Percentiles rank a stretch among this genome's conserved stretches.
Conservation (phyloP, 2,797 vertebrate genomes). For the Notoglanidium macrostoma region DNA sequence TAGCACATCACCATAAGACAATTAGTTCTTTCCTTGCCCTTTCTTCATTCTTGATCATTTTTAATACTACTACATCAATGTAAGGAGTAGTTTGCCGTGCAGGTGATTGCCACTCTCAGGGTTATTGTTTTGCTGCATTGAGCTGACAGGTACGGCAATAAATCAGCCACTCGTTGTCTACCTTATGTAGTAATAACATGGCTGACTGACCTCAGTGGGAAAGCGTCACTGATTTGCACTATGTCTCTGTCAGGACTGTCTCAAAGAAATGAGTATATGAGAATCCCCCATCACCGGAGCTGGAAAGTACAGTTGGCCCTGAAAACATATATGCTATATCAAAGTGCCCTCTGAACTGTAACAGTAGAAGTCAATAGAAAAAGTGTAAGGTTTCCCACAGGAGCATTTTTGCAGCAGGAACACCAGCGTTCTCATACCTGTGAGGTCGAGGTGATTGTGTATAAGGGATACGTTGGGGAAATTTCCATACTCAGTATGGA, state of each 20-base stretch:
- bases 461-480: conserved; percentile 1
- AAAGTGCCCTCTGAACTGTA: conserved; percentile 11
- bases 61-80: background rate
- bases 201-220: conserved; percentile 65
- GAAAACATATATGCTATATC: background rate
- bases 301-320: conserved; percentile 16
- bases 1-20: conserved; percentile 34
- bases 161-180: conserved; percentile 71
- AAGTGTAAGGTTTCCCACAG: conserved; percentile 16
- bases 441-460: conserved; percentile 16
- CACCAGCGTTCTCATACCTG: background rate
- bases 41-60: conserved; percentile 5
- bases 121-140: conserved; percentile 48
- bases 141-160: conserved; percentile 65
- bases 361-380: conserved; percentile 20
- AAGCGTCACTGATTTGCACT: conserved; percentile 51
- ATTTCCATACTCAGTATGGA: conserved; percentile 17
- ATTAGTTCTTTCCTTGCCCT: conserved; percentile 37
- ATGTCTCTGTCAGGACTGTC: conserved; percentile 46
- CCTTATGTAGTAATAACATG: conserved; percentile 73
- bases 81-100: conserved; percentile 13
- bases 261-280: conserved; percentile 29
- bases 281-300: background rate
- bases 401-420: background rate
- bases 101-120: conserved; percentile 15